Percentiles rank a stretch among this genome's conserved stretches.
These are phyloP conservation scores for Misgurnus anguillicaudatus DNA, from an alignment of 2,113 vertebrate species.

Conservation along the genomic window DNA sequence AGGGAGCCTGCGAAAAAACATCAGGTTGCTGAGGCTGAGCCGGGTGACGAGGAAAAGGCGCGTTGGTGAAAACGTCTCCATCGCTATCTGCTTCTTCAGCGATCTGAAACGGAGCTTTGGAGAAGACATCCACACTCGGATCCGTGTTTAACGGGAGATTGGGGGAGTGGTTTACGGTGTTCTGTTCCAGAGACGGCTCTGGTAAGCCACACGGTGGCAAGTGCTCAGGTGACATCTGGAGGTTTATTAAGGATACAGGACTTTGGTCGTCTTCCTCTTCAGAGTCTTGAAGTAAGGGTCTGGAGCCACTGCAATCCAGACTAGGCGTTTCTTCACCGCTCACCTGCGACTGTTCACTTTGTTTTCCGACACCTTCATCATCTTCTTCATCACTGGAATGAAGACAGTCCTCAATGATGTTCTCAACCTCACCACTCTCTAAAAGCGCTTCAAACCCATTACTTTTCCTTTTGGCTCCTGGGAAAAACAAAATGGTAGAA, in stretches of 20 bases:
- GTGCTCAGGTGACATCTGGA: constrained; percentile 9
- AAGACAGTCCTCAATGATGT: constrained; percentile 69
- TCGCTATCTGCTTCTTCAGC: constrained; percentile 60
- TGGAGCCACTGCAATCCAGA: constrained; percentile 88
- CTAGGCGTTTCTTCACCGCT: constrained; percentile 69
- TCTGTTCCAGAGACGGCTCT: not conserved
- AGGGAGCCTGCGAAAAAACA: constrained; percentile 92
- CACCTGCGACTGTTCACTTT: constrained; percentile 63
- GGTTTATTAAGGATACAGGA: constrained; percentile 52
- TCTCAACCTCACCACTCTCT: constrained; percentile 54
- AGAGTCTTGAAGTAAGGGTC: constrained; percentile 89
- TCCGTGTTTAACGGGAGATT: constrained; percentile 43
- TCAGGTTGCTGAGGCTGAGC: constrained; percentile 75
- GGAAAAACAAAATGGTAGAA: constrained; percentile 51
- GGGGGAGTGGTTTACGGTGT: not conserved
- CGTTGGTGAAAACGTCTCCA: constrained; percentile 87
- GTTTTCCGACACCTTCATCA: constrained; percentile 61
- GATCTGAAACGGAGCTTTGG: constrained; percentile 84
- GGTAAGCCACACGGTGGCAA: not conserved
- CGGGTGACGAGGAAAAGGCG: constrained; percentile 79
- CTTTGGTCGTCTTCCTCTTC: constrained; percentile 85
- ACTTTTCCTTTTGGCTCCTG: constrained; percentile 65
- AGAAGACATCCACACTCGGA: constrained; percentile 78
- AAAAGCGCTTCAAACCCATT: constrained; percentile 67
- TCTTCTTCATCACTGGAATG: constrained; percentile 92